Conservation (phyloP, 2,888 invertebrate species). For the Drosophila atroscutellata region DNA sequence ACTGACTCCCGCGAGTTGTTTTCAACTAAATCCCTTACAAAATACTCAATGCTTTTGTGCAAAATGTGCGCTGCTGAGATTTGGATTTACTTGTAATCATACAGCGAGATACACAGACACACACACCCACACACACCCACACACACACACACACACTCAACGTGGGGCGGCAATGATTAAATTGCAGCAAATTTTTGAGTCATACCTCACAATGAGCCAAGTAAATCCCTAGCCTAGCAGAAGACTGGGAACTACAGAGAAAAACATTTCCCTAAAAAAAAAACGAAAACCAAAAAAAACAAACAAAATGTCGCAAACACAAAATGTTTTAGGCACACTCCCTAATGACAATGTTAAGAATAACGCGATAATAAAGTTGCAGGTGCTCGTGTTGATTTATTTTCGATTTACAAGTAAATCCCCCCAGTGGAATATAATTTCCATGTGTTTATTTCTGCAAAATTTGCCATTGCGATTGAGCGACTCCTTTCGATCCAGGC, state of each 20-base stretch:
- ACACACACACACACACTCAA: background rate
- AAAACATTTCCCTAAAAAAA: background rate
- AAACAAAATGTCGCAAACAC: slow-evolving; percentile 1
- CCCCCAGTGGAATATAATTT: slow-evolving; percentile 74
- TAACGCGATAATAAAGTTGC: slow-evolving; percentile 48
- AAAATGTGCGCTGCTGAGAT: slow-evolving; percentile 67
- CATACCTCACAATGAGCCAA: slow-evolving; percentile 44
- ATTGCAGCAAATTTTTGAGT: slow-evolving; percentile 68
- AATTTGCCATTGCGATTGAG: slow-evolving; percentile 63
- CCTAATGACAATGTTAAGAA: slow-evolving; percentile 40
- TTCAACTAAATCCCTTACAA: slow-evolving; percentile 71
- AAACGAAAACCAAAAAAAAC: background rate
- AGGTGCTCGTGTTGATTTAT: slow-evolving; percentile 70
- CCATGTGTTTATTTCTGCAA: slow-evolving; percentile 67
- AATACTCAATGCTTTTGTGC: slow-evolving; percentile 62
- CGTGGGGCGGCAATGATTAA: slow-evolving; percentile 36
- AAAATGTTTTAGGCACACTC: slow-evolving; percentile 9
- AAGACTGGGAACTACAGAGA: background rate
- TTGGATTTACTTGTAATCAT: slow-evolving; percentile 56
- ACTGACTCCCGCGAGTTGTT: slow-evolving; percentile 67
- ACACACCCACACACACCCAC: background rate
- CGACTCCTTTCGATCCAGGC: slow-evolving; percentile 39
- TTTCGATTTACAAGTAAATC: slow-evolving; percentile 75
- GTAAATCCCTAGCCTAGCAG: slow-evolving; percentile 13
- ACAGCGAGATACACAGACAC: slow-evolving; percentile 2